Evolutionary conservation across 2,797 vertebrate species (phyloP), one percentile per base, ranked within the genome.

Genomic region (Protonibea diacanthus): DNA sequence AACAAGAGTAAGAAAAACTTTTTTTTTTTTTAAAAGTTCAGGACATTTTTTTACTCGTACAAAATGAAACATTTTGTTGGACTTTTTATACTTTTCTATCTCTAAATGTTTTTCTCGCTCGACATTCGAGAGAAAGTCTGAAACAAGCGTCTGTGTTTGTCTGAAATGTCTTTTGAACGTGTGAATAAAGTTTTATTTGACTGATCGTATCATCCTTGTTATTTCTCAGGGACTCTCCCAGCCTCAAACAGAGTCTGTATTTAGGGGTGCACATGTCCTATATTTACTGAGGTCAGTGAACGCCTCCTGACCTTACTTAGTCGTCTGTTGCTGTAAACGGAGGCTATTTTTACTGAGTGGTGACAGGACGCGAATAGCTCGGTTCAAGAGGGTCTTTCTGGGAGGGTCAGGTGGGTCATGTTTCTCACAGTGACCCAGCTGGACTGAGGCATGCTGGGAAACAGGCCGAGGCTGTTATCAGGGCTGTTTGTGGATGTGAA

Each of bases 81-180:
- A 52, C 45, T 74, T 82, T 82, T 82, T 78, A 44, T 78, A 82
- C 70, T 74, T 78, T 79, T 76, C 3, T 76, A 72, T 55, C 25
- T 42, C 5, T 20, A 5, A 64, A 42, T 17, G 47, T 38, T 68
- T 57, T 17, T 71, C 3, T 67, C 18, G 9, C 29, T 21, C 1
- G 5, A 27, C 6, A 6, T 18, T 10, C 27, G 33, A 38, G 64
- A 53, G 11, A 6, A 48, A 64, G 52, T 56, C 42, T 17, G 3
- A 12, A 10, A 44, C 0, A 2, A 13, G 57, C 12, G 5, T 9
- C 33, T 38, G 33, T 38, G 33, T 33, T 33, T 33, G 33, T 38
- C 33, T 38, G 33, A 9, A 38, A 38, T 38, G 33, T 38, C 17
- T 18, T 27, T 8, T 38, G 17, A 42, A 55, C 3, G 61, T 79